Conservation (phyloP, 1,140 invertebrate genomes). For the Amyelois transitella region DNA sequence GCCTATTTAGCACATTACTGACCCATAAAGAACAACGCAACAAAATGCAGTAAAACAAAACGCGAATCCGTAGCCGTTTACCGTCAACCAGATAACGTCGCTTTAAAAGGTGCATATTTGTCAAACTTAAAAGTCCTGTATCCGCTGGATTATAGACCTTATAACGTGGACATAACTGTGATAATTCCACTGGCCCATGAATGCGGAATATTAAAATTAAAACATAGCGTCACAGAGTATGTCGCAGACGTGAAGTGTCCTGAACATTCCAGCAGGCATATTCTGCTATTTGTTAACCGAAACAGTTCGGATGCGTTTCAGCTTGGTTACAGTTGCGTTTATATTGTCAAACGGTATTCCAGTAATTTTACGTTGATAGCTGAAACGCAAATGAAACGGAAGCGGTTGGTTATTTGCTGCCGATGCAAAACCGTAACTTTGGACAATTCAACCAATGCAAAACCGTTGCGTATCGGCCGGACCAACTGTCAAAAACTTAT, state of each 20-base stretch:
- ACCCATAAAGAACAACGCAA: background rate
- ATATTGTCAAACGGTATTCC: no score
- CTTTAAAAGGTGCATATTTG: background rate
- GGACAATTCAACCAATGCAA: no score
- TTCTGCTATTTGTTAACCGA: no score
- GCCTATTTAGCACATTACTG: background rate
- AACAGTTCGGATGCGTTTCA: no score
- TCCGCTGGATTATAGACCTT: background rate
- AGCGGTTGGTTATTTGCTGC: no score
- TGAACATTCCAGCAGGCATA: background rate
- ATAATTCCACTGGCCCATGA: background rate
- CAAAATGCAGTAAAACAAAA: background rate
- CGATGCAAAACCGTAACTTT: no score
- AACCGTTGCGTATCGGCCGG: no score
- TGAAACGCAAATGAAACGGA: no score
- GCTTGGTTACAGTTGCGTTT: no score
- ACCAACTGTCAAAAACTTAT: no score
- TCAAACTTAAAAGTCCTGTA: background rate
- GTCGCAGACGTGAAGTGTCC: background rate
- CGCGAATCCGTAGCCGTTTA: background rate
- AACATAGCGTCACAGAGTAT: background rate
- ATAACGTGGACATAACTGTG: background rate
- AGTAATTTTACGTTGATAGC: no score
- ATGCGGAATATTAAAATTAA: background rate
- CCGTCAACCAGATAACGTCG: background rate